Evolutionary conservation across 2,113 vertebrate genomes (phyloP).

Genomic region (Odontophorus gujanensis): DNA sequence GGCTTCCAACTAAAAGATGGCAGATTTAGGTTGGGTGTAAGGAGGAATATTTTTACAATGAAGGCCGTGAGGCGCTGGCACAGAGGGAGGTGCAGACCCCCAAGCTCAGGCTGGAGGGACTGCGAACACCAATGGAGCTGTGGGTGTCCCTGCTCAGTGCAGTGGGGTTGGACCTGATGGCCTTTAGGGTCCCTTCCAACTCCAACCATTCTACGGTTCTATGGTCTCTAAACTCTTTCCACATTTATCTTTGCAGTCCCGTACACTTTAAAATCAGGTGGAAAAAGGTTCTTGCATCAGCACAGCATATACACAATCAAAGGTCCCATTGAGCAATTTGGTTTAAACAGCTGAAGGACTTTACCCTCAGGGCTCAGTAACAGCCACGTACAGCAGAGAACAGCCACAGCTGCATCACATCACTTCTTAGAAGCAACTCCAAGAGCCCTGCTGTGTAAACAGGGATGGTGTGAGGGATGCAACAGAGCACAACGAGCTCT

Average conservation of each 20-base stretch:
- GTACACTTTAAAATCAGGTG: background rate
- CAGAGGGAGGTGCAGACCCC: too few species aligned
- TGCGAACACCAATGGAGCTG: too few species aligned
- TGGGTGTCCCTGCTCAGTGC: too few species aligned
- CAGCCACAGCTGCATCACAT: background rate
- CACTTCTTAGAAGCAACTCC: background rate
- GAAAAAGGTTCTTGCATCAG: background rate
- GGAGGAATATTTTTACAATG: too few species aligned
- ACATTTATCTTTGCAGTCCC: background rate
- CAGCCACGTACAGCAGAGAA: background rate
- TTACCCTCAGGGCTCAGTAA: background rate
- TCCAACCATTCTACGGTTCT: too few species aligned
- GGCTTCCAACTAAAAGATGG: too few species aligned
- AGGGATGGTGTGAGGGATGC: background rate
- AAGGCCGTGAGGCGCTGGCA: too few species aligned
- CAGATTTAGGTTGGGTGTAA: too few species aligned
- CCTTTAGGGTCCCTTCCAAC: too few species aligned
- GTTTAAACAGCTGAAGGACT: background rate
- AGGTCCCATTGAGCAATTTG: background rate
- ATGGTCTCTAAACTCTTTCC: background rate
- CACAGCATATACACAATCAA: too few species aligned
- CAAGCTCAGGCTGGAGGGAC: too few species aligned
- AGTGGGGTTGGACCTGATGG: too few species aligned
- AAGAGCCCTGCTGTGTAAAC: background rate
- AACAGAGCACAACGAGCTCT: background rate